phyloP scores from a whole-genome alignment of 2,888 invertebrate species.

The Microplitis deprimator region DNA sequence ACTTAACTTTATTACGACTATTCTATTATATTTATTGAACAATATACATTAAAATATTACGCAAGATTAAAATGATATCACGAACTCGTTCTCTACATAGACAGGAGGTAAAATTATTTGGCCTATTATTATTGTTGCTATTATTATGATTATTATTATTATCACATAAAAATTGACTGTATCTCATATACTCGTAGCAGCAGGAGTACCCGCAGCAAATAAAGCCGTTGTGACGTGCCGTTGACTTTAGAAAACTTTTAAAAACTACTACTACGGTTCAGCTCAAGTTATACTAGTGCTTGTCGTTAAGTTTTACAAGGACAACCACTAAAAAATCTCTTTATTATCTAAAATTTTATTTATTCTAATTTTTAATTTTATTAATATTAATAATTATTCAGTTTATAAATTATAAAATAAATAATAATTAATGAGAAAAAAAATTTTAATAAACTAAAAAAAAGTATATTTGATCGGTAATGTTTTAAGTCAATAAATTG shows the following conservation, averaged over 20 bases:
- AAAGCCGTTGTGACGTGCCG: background rate
- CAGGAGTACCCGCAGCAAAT: background rate
- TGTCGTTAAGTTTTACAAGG: background rate
- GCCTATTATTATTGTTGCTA: background rate
- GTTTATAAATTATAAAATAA: too few relatives aligned
- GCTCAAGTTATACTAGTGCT: background rate
- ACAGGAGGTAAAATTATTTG: background rate
- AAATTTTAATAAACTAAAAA: too few relatives aligned
- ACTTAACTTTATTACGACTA: background rate
- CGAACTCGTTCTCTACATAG: slow-evolving; percentile 1
- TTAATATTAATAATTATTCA: background rate
- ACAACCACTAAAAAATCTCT: background rate
- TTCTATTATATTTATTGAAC: too few relatives aligned
- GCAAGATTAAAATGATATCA: slow-evolving; percentile 28
- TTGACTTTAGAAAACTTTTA: background rate
- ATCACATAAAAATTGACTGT: too few relatives aligned
- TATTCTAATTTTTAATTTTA: background rate
- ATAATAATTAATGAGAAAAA: too few relatives aligned
- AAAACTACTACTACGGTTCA: background rate
- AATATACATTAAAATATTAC: slow-evolving; percentile 3
- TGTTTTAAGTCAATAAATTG: too few relatives aligned
- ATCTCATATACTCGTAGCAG: background rate
- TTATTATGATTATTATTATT: too few relatives aligned
- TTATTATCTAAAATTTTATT: background rate
- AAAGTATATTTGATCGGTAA: too few relatives aligned